Evolutionary conservation across 2,113 vertebrate species (phyloP), one percentile per base, ranked within the genome.

Genomic region (Microcebus lehilahytsara): DNA sequence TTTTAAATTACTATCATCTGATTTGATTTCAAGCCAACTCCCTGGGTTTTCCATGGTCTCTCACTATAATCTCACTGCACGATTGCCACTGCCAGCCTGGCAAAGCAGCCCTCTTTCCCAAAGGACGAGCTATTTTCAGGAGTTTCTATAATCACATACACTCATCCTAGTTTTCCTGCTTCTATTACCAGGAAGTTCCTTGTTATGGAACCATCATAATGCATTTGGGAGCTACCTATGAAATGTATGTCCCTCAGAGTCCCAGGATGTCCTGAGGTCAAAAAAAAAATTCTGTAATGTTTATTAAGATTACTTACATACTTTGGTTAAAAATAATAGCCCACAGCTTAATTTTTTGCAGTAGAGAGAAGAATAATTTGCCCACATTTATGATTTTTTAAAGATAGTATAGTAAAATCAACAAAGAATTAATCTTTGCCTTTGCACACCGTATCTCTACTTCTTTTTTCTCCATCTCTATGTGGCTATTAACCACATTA

Each of bases 391-490:
- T 6, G 27, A 23, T 5, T 20, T n/a, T 96, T 89, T 86, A 11
- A 89, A 90, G 37, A 23, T 53, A 62, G 25, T 17, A 1, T 85
- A 40, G 22, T 25, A 49, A 51, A 95, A 67, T 8, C 25, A 81
- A 40, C 4, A 32, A 67, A 83, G 34, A 85, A 72, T 60, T 72
- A 42, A 56, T 78, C 58, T 95, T 49, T 88, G 27, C 60, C 8
- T 62, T 94, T 77, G 51, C 46, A 83, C 64, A 94, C 5, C 1
- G 0, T 60, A 85, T 90, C 94, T 98, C 90, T 60, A 64, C 13
- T 62, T 97, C 37, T 58, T 91, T 98, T 66, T 96, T 17, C 17
- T 69, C 90, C 37, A 34, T 95, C 95, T 96, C 86, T 71, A 85
- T 60, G 42, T 5, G 3, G 25, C 81, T 62, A 89, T n/a, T 96